Base-by-base conservation (phyloP, 2,797 vertebrate species). In the Vultur gryphus region DNA sequence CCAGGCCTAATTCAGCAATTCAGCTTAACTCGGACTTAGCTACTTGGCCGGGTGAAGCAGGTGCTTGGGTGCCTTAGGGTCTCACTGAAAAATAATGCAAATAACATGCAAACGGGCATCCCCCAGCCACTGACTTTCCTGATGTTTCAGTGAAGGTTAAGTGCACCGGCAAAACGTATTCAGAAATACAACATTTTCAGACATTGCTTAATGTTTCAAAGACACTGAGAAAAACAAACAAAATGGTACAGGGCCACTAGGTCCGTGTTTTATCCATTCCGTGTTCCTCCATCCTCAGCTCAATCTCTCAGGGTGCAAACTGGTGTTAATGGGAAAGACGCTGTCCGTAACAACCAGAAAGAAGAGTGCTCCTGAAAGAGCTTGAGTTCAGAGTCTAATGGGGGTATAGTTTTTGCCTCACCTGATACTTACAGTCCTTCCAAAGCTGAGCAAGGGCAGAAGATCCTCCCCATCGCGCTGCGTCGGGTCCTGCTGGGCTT, bases 291-390 rank as follows among this genome's bases (percentile, higher is more conserved):
- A 44, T 20, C 46, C 48, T 91, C 72, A 80, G 35, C 15, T 78
- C 18, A 84, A 5, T 0, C 0, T 46, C 25, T 52, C 59, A 44
- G n/a, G 6, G 21, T 72, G 15, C 14, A 70, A 69, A 61, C 10
- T 48, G 35, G 16, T 3, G 5, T 72, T 66, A 41, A n/a, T 16
- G 69, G n/a, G 24, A 89, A 66, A 23, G 41, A 48, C 2, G 1
- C 8, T 41, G 13, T 37, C 39, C 0, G 0, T 52, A 23, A 58
- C 44, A 59, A 59, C 9, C 39, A 64, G 39, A 64, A 84, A 64
- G 39, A 52, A 55, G 18, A 51, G 24, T n/a, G 13, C 2, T 79
- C 6, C 39, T 44, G 28, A 37, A 55, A 79, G 13, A 82, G 13
- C 21, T 48, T 24, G 31, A 39, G 17, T 66, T 73, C 31, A 77